Evolutionary conservation across 2,797 vertebrate genomes (phyloP), one percentile per base, ranked within the genome.

Genomic region (Neosalanx taihuensis): DNA sequence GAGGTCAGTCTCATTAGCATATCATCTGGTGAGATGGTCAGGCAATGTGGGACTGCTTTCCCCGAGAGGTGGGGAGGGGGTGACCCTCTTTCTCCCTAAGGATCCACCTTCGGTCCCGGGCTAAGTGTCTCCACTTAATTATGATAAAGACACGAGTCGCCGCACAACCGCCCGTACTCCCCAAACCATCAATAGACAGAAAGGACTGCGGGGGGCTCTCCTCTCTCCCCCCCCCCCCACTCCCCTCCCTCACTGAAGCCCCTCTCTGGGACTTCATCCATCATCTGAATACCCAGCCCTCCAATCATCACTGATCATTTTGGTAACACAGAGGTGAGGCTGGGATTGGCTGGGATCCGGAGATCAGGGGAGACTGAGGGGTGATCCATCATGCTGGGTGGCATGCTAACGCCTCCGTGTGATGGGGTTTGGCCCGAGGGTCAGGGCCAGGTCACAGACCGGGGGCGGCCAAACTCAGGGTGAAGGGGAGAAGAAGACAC

Each of bases 81-180:
- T 92, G 88, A 91, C 87, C 89, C 90, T 90, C 84, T 87, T 84
- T 86, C 89, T 91, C 88, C 91, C 85, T 79, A 80, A 85, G 84
- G 87, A 87, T 81, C 83, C 73, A 80, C 78, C 30, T 51, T 2
- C 75, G 80, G 81, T 84, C 82, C 85, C 87, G 90, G 89, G 92
- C 92, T 92, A 92, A 93, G 89, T 91, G 90, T 90, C 86, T 80
- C 87, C 88, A 91, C 90, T 92, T 93, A 91, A 93, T 93, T 93
- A 92, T 91, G 89, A 92, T 91, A 91, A 92, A 92, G 90, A 92
- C 87, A 88, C 89, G 89, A 73, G 71, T 74, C 76, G 70, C 37
- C 29, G 62, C 87, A 85, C 88, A 90, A 87, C 86, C 84, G 84
- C 84, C 77, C 79, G 78, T 72, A 67, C 84, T 73, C 82, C 80